Evolutionary conservation across 2,888 invertebrate genomes (phyloP), one percentile per base, ranked within the genome.

Genomic region (Syrphus vitripennis): DNA sequence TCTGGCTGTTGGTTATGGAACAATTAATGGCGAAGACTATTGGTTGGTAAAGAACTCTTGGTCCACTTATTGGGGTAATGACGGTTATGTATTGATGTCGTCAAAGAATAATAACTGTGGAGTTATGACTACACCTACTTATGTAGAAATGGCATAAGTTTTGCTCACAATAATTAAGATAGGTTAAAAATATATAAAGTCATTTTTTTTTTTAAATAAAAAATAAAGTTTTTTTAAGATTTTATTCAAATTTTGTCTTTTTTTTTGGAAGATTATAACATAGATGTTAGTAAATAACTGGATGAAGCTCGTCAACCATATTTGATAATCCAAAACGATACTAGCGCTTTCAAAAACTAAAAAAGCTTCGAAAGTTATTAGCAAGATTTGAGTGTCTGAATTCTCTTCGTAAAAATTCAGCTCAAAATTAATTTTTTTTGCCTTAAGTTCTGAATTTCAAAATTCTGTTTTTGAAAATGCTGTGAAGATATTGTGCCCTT

Each of bases 1-100:
- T 0, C 91, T 99, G 77, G 97, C 97, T 3, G 98, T 98, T 0
- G 99, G 92, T 24, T 99, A 96, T 92, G 98, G 98, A 55, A 94
- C 94, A 12, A 93, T 98, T 26, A 95, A 96, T 89, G 97, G 97
- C 0, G 94, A 97, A 90, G 95, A 95, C 81, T 99, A 98, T 92
- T 99, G 98, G 98, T 93, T 98, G 70, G 93, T 98, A 9, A 98
- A 98, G 93, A 98, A 98, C 93, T 98, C 98, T 0, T 98, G 98
- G 98, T 98, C 98, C 1, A 98, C 97, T 89, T 95, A 98, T 91
- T 98, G 98, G 98, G 98, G 98, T 40, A 98, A 98, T 91, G 98
- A 98, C 91, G 98, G 98, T 0, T 99, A 98, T 90, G 95, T 98
- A 1, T 94, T 98, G 2, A 98, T 99, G 96, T 95, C 97, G 0